Evolutionary conservation across 2,888 invertebrate species (phyloP).

Genomic region (Hirtodrosophila histrioides): DNA sequence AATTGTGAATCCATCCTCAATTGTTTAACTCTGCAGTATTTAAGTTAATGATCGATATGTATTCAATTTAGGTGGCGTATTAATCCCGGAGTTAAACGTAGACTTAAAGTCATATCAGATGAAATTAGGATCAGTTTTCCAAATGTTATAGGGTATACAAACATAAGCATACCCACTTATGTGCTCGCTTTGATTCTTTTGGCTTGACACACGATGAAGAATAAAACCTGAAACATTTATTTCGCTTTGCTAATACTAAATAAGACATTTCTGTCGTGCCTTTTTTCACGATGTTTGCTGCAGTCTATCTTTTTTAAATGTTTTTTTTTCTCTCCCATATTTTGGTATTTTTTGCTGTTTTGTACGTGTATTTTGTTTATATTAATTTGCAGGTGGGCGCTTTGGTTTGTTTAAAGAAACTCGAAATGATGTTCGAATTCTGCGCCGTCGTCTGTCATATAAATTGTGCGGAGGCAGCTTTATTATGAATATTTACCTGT

Average conservation of each 20-base stretch:
- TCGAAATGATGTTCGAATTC: conserved; percentile 48
- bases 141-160: conserved; percentile 16
- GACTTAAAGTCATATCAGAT: too few species aligned
- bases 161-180: background rate
- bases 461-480: conserved; percentile 46
- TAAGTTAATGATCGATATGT: too few species aligned
- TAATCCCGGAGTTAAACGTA: too few species aligned
- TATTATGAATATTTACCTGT: conserved; percentile 43
- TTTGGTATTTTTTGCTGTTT: conserved; percentile 22
- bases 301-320: conserved; percentile 33
- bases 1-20: too few species aligned
- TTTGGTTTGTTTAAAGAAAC: conserved; percentile 63
- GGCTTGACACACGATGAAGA: conserved; percentile 38
- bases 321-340: conserved; percentile 15
- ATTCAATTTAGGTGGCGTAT: too few species aligned
- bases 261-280: conserved; percentile 56
- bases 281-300: conserved; percentile 66
- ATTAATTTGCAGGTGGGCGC: conserved; percentile 55
- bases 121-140: background rate
- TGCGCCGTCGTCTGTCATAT: conserved; percentile 48
- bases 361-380: conserved; percentile 49
- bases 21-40: too few species aligned
- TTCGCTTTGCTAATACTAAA: conserved; percentile 67
- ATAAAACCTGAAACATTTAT: conserved; percentile 69
- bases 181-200: conserved; percentile 10